A percentile compares a stretch with the other conserved stretches of the same genome.
These are phyloP conservation scores for Pavo muticus DNA, from an alignment of 2,113 vertebrate species.

Conservation along the genomic window DNA sequence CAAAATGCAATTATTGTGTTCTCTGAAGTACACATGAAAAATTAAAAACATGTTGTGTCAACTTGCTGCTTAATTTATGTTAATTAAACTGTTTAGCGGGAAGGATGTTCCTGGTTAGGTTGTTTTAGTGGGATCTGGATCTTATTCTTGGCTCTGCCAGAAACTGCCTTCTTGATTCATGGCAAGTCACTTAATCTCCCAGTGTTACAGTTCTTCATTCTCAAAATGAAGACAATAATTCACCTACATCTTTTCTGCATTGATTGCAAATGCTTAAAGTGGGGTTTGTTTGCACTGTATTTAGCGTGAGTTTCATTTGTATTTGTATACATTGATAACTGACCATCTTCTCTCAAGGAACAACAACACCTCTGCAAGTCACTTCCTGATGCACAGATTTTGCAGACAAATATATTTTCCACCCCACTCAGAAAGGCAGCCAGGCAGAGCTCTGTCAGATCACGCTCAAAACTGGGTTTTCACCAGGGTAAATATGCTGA, in stretches of 20 bases:
- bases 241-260: neutral
- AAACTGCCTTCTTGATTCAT: neutral
- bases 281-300: neutral
- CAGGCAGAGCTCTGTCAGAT: constrained; percentile 8
- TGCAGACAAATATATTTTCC: neutral
- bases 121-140: constrained; percentile 31
- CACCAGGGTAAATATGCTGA: neutral
- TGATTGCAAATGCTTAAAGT: neutral
- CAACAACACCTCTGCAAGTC: neutral
- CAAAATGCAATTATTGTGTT: constrained; percentile 41
- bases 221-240: constrained; percentile 1
- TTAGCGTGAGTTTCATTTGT: neutral
- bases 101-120: constrained; percentile 57
- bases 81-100: constrained; percentile 62
- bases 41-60: constrained; percentile 58
- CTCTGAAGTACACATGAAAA: constrained; percentile 51
- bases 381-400: neutral
- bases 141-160: constrained; percentile 27
- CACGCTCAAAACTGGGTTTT: constrained; percentile 7
- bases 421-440: neutral
- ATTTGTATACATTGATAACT: neutral
- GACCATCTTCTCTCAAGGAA: neutral
- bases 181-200: neutral
- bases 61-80: constrained; percentile 34
- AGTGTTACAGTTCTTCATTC: constrained; percentile 16